These are phyloP conservation scores for Liasis olivaceus DNA, from an alignment of 2,797 vertebrate genomes.

Conservation along the genomic window DNA sequence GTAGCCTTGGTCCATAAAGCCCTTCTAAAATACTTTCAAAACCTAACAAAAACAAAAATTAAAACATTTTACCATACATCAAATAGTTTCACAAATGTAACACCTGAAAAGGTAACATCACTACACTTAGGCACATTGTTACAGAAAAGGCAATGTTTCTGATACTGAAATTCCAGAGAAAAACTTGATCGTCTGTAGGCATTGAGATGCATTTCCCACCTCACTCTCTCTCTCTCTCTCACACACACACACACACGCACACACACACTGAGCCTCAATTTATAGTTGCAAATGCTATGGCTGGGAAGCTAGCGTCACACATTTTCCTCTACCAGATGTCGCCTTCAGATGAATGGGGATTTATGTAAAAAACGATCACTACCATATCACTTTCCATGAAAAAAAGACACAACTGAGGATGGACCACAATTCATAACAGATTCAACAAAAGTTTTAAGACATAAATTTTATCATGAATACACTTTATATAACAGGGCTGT, in stretches of 20 bases:
- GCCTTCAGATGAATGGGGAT: not conserved
- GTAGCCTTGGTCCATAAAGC: constrained; percentile 95
- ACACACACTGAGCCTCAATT: not conserved
- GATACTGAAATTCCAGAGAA: not conserved
- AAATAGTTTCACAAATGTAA: not conserved
- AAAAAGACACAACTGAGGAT: not conserved
- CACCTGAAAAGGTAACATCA: constrained; percentile 4
- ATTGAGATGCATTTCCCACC: not conserved
- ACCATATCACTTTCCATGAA: not conserved
- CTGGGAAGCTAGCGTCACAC: not conserved
- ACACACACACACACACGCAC: not conserved
- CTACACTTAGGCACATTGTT: not conserved
- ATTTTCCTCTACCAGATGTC: not conserved
- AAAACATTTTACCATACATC: constrained; percentile 41
- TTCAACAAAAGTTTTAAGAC: not conserved
- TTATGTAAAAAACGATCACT: not conserved
- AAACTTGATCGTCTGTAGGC: not conserved
- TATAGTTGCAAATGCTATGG: not conserved
- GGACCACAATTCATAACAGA: not conserved
- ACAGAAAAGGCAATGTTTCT: not conserved
- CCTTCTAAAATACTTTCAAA: constrained; percentile 99
- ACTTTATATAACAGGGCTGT: not conserved
- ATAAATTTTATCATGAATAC: not conserved
- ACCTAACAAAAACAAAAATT: constrained; percentile 79
- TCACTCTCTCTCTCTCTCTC: no score